Evolutionary conservation across 2,797 vertebrate genomes (phyloP).

Genomic region (Poeciliopsis presidionis): DNA sequence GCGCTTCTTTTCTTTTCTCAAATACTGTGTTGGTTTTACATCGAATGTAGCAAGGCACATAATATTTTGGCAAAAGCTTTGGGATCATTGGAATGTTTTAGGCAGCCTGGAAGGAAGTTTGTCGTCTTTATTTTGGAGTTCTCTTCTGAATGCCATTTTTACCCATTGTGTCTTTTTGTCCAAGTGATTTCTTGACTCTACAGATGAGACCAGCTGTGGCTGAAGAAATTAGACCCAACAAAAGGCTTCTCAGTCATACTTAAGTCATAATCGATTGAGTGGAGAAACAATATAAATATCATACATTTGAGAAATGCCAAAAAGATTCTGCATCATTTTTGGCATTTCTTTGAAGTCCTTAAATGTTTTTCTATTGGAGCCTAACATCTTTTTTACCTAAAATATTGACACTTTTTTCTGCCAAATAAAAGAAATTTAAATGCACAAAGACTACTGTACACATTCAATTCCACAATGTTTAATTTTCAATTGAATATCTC

Average conservation of each 20-base stretch:
- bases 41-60: not conserved
- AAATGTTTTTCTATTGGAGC: not conserved
- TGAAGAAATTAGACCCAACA: not conserved
- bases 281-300: not conserved
- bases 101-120: too few relatives aligned
- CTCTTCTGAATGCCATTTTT: too few relatives aligned
- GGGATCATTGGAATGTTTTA: not conserved
- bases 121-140: too few relatives aligned
- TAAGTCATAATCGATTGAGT: not conserved
- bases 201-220: not conserved
- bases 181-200: not conserved
- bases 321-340: too few relatives aligned
- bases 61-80: not conserved
- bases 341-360: too few relatives aligned
- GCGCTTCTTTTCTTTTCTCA: not conserved
- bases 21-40: not conserved
- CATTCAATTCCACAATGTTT: too few relatives aligned
- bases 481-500: not conserved
- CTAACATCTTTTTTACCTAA: not conserved
- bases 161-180: not conserved
- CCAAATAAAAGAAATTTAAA: not conserved
- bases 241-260: not conserved
- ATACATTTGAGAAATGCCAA: not conserved
- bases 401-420: not conserved
- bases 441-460: not conserved